phyloP scores from a whole-genome alignment of 2,888 invertebrate species.

The Drosophila neutralis region DNA sequence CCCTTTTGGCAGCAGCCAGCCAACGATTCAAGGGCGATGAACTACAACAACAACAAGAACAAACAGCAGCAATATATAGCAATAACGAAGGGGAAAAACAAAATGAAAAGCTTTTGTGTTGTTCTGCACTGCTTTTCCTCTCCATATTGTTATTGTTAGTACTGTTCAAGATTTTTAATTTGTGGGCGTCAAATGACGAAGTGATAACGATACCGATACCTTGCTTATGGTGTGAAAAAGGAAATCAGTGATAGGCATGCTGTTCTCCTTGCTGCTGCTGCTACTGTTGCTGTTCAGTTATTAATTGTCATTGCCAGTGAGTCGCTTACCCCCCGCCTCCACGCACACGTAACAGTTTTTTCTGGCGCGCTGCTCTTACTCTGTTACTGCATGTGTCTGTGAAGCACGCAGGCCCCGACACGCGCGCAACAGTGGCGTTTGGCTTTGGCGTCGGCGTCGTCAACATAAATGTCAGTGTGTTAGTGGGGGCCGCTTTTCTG shows the following conservation, averaged over 20 bases:
- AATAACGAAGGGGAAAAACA: conserved; percentile 37
- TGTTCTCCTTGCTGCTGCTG: conserved; percentile 18
- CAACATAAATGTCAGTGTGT: conserved; percentile 68
- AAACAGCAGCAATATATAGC: conserved; percentile 8
- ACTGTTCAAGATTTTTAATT: conserved; percentile 29
- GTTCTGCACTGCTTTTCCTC: conserved; percentile 22
- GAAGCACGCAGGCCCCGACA: conserved; percentile 68
- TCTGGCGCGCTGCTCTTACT: conserved; percentile 47
- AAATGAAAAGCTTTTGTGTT: conserved; percentile 49
- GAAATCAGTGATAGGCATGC: conserved; percentile 57
- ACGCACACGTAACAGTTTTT: conserved; percentile 45
- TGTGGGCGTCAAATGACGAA: conserved; percentile 62
- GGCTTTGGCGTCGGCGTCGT: conserved; percentile 28
- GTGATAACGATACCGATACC: conserved; percentile 47
- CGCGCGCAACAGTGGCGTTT: conserved; percentile 61
- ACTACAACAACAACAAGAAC: conserved; percentile 57
- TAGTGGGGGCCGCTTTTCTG: conserved; percentile 56
- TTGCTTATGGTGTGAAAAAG: conserved; percentile 40
- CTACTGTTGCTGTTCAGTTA: conserved; percentile 27
- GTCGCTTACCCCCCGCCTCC: conserved; percentile 36
- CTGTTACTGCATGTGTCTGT: conserved; percentile 58
- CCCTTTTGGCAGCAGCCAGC: conserved; percentile 52
- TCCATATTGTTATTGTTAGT: conserved; percentile 23
- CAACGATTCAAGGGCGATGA: conserved; percentile 71
- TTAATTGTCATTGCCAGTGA: conserved; percentile 44